Evolutionary conservation across 2,888 invertebrate genomes (phyloP).

Genomic region (Lasiommata megera): DNA sequence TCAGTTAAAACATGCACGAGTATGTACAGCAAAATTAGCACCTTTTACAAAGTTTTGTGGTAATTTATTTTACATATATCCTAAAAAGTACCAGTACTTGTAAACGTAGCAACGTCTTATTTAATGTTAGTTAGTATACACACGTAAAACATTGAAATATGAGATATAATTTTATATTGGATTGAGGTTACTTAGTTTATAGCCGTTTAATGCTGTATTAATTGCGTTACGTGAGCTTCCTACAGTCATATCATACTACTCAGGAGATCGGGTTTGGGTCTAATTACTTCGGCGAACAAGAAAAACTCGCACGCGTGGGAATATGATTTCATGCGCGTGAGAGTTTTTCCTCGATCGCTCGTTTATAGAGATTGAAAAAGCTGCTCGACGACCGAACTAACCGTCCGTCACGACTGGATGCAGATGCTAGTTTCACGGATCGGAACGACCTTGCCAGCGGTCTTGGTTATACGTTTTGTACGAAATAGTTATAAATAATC

Average conservation of each 20-base stretch:
- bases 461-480: conserved; percentile 28
- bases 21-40: no score
- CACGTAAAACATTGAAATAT: no score
- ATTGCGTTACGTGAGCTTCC: neutral
- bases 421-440: conserved; percentile 27
- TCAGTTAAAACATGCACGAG: no score
- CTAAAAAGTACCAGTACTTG: no score
- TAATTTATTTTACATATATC: no score
- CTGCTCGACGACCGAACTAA: conserved; percentile 40
- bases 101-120: no score
- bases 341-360: conserved; percentile 62
- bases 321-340: conserved; percentile 65
- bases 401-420: conserved; percentile 34
- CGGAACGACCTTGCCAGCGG: conserved; percentile 42
- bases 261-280: conserved; percentile 27
- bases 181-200: neutral
- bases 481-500: neutral
- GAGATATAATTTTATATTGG: neutral
- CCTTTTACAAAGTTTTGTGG: no score
- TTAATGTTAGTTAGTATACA: no score
- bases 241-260: neutral
- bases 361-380: conserved; percentile 53
- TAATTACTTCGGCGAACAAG: conserved; percentile 53
- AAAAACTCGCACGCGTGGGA: conserved; percentile 69
- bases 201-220: neutral